Evolutionary conservation across 2,888 invertebrate genomes (phyloP).

Genomic region (Caenorhabditis plicata): DNA sequence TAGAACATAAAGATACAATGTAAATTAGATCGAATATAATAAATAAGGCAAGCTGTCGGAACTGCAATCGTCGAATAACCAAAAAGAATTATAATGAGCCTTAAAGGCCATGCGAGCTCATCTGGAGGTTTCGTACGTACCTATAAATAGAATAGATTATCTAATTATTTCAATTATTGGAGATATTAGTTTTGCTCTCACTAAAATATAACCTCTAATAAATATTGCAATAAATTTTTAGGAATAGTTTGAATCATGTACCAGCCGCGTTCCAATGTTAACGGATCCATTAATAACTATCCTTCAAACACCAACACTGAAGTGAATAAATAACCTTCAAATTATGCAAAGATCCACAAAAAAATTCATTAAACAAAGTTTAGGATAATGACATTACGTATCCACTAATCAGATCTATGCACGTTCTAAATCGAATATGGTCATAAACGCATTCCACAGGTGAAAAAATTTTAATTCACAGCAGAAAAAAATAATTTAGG

Average conservation of each 20-base stretch:
- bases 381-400: too few relatives aligned
- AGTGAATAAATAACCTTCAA: too few relatives aligned
- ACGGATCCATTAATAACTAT: slow-evolving; percentile 22
- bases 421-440: too few relatives aligned
- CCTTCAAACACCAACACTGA: too few relatives aligned
- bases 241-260: slow-evolving; percentile 18
- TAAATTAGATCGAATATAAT: slow-evolving; percentile 36
- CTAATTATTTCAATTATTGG: slow-evolving; percentile 1
- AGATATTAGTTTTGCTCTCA: not conserved
- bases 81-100: slow-evolving; percentile 52
- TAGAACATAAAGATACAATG: slow-evolving; percentile 23
- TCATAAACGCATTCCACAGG: too few relatives aligned
- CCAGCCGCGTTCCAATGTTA: slow-evolving; percentile 20
- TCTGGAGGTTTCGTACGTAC: slow-evolving; percentile 35
- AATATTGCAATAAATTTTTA: slow-evolving; percentile 14
- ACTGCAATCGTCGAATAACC: slow-evolving; percentile 56
- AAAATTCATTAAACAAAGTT: too few relatives aligned
- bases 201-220: slow-evolving; percentile 13
- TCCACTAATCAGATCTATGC: too few relatives aligned
- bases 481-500: too few relatives aligned
- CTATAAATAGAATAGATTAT: slow-evolving; percentile 7
- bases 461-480: too few relatives aligned
- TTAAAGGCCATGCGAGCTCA: slow-evolving; percentile 53
- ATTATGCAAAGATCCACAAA: too few relatives aligned
- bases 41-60: slow-evolving; percentile 49